Percentiles rank a stretch among this genome's conserved stretches.
Conservation (phyloP, 1,140 invertebrate genomes). For the Bombus turneri region DNA sequence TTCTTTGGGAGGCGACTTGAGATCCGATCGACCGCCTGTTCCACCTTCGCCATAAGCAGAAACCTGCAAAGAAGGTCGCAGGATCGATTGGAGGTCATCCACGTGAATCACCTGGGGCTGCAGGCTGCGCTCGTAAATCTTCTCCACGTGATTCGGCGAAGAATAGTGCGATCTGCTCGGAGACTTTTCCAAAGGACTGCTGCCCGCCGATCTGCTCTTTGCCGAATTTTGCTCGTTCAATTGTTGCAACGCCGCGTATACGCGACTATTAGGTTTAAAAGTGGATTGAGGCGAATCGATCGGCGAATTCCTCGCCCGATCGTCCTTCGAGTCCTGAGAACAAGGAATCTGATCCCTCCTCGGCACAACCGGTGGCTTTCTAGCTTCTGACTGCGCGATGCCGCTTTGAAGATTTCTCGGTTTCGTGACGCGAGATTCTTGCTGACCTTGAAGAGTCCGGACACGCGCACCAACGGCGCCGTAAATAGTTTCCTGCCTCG, state of each 20-base stretch:
- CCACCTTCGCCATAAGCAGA: constrained; percentile 71
- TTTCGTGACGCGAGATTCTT: constrained; percentile 42
- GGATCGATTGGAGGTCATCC: constrained; percentile 68
- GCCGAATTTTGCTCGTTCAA: constrained; percentile 55
- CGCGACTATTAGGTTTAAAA: constrained; percentile 66
- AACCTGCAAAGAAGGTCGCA: constrained; percentile 60
- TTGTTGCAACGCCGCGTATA: constrained; percentile 53
- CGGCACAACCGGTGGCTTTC: constrained; percentile 37
- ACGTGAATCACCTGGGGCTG: constrained; percentile 73
- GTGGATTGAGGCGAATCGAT: constrained; percentile 51
- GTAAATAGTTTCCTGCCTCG: constrained; percentile 48
- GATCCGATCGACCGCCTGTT: constrained; percentile 24
- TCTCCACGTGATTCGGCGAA: constrained; percentile 68
- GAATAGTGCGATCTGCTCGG: constrained; percentile 58
- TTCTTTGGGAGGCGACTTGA: constrained; percentile 44
- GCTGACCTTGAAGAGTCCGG: constrained; percentile 54
- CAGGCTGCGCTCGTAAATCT: constrained; percentile 72
- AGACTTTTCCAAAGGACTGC: background rate
- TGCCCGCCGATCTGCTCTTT: constrained; percentile 12
- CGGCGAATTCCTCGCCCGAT: background rate
- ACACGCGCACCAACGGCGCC: constrained; percentile 57
- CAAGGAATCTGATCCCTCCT: constrained; percentile 13
- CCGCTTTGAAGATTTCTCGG: constrained; percentile 36
- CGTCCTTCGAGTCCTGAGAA: constrained; percentile 10
- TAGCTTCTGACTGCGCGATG: constrained; percentile 27